phyloP scores from a whole-genome alignment of 1,140 invertebrate species.

The Babylonia areolata region DNA sequence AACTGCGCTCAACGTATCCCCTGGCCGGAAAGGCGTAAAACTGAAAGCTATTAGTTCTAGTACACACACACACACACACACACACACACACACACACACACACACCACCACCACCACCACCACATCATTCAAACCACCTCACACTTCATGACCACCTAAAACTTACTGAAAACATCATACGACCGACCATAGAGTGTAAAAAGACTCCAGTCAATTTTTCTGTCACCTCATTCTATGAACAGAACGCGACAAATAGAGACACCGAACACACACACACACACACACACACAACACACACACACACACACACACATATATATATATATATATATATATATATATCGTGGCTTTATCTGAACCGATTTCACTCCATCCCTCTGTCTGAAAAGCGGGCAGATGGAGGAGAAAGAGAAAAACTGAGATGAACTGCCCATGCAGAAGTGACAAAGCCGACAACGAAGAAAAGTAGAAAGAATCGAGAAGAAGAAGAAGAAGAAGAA shows the following conservation, averaged over 20 bases:
- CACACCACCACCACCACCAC: too few species aligned
- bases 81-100: background rate
- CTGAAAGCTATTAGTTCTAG: too few species aligned
- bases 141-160: background rate
- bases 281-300: too few species aligned
- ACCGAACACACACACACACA: constrained; percentile 9
- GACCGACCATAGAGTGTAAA: background rate
- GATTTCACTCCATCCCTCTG: background rate
- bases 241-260: background rate
- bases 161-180: background rate
- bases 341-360: too few species aligned
- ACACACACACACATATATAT: too few species aligned
- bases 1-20: too few species aligned
- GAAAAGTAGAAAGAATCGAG: background rate
- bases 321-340: too few species aligned
- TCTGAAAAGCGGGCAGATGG: background rate
- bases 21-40: too few species aligned
- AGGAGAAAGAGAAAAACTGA: background rate
- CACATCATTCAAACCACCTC: too few species aligned
- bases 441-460: background rate
- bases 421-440: background rate
- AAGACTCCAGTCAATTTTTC: too few species aligned
- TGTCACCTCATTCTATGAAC: background rate
- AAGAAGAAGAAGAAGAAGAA: background rate
- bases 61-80: constrained; percentile 14